Conservation (phyloP, 2,888 invertebrate species). For the Drosophila dives region DNA sequence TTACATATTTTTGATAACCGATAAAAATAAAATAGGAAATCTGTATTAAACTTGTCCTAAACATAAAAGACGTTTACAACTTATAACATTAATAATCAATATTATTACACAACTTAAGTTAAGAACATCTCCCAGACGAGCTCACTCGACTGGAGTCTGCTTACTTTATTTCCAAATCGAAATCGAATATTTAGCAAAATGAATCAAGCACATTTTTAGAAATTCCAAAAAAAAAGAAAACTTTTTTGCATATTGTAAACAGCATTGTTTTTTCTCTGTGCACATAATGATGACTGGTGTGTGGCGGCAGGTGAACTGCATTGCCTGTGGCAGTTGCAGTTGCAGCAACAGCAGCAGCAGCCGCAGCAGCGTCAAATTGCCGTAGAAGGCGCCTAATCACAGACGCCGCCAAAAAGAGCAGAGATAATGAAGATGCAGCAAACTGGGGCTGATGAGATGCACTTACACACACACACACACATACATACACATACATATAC, state of each 20-base stretch:
- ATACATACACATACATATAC: neutral
- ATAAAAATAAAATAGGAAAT: too few species aligned
- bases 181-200: too few species aligned
- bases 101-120: too few species aligned
- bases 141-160: neutral
- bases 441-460: slow-evolving; percentile 16
- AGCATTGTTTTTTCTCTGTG: neutral
- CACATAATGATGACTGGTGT: slow-evolving; percentile 67
- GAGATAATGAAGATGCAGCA: slow-evolving; percentile 20
- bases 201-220: too few species aligned
- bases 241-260: neutral
- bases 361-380: slow-evolving; percentile 52
- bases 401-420: slow-evolving; percentile 55
- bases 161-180: neutral
- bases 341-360: slow-evolving; percentile 10
- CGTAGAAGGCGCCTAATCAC: slow-evolving; percentile 63
- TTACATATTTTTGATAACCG: too few species aligned
- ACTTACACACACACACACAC: slow-evolving; percentile 6
- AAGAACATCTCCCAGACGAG: neutral
- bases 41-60: too few species aligned
- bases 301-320: slow-evolving; percentile 55
- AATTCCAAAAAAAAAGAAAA: neutral
- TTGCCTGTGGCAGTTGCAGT: slow-evolving; percentile 21
- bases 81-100: too few species aligned
- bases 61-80: too few species aligned